Evolutionary conservation across 1,140 invertebrate species (phyloP), one percentile per base, ranked within the genome.

Genomic region (Leptinotarsa defecta): DNA sequence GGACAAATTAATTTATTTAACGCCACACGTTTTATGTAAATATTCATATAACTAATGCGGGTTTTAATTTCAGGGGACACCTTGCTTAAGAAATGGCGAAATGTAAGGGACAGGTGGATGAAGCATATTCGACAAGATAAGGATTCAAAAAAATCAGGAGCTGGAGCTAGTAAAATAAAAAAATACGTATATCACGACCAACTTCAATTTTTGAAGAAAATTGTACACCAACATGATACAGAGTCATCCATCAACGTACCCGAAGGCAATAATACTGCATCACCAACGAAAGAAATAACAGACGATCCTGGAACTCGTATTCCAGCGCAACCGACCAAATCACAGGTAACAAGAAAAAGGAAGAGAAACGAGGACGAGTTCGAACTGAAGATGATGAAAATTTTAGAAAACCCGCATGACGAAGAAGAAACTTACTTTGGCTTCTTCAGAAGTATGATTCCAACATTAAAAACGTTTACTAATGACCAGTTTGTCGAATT

Each of bases 51-150:
- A 24, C 24, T 24, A 24, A 24, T 24, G 24, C 24, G 4, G 24
- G 24, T 24, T 24, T 24, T 24, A 4, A 24, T 24, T 24, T 24
- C 24, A 24, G 70, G 57, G 57, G 70, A 24, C 24, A 24, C 24
- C 24, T 24, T 24, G 24, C 24, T 73, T 63, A 73, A 73, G 63
- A 73, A 27, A 61, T 73, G 71, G 57, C 62, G 63, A 63, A 73
- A 73, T 73, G 24, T 73, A 6, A 73, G 71, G 34, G 57, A 73
- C 71, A 19, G 63, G 71, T 73, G 22, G 71, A 52, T 73, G n/a
- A 73, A 73, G 63, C 48, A 24, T 52, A 73, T 19, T 19, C 62
- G 63, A 27, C n/a, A 24, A 63, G 71, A 73, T 34, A 73, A 73
- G 17, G 13, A 52, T 52, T 52, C 49, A 13, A 52, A 52, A 63